phyloP scores from a whole-genome alignment of 2,797 vertebrate species.

The Hyperoplus lanceolatus region DNA sequence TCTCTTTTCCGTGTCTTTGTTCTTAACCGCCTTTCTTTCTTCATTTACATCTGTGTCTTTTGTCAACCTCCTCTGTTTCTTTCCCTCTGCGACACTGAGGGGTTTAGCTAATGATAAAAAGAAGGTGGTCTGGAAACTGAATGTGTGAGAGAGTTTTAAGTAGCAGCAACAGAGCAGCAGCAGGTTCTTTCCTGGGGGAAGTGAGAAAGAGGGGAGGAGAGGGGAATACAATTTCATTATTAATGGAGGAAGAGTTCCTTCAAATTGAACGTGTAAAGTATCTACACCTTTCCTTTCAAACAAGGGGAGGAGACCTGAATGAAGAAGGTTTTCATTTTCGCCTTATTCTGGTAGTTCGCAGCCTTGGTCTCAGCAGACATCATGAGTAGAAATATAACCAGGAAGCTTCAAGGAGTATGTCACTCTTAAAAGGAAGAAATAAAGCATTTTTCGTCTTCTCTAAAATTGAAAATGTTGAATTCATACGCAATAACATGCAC shows the following conservation, averaged over 20 bases:
- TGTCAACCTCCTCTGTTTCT: slow-evolving; percentile 27
- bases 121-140: slow-evolving; percentile 42
- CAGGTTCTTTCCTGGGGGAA: slow-evolving; percentile 44
- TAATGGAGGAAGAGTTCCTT: slow-evolving; percentile 77
- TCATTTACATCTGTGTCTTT: slow-evolving; percentile 27
- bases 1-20: not conserved
- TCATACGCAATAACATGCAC: not conserved
- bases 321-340: slow-evolving; percentile 4
- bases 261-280: slow-evolving; percentile 74
- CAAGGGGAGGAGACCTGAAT: slow-evolving; percentile 32
- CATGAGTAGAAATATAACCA: not conserved
- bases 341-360: not conserved
- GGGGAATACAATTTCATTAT: slow-evolving; percentile 77
- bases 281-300: slow-evolving; percentile 41
- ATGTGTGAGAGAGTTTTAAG: slow-evolving; percentile 51
- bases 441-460: not conserved
- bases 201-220: slow-evolving; percentile 38
- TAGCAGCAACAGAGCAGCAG: slow-evolving; percentile 49
- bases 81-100: slow-evolving; percentile 20
- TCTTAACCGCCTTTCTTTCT: slow-evolving; percentile 9
- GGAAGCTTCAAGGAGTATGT: too few relatives aligned
- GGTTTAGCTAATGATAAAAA: slow-evolving; percentile 54
- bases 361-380: slow-evolving; percentile 7
- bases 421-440: not conserved
- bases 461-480: not conserved